These are phyloP conservation scores for Drosophila neocordata DNA, from an alignment of 1,140 invertebrate genomes.

Conservation along the genomic window DNA sequence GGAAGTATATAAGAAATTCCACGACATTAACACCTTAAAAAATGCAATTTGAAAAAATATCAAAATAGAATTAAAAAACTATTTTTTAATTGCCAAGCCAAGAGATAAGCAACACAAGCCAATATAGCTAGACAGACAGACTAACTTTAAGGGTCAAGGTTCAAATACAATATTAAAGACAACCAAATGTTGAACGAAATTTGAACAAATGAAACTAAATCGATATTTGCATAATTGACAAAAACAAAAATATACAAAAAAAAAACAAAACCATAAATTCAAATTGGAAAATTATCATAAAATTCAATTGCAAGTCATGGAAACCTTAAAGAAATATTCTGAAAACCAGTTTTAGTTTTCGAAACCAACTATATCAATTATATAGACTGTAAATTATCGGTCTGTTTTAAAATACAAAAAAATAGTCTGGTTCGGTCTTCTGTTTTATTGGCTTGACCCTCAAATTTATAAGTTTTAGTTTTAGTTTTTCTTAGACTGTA, in stretches of 20 bases:
- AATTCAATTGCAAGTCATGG: constrained; percentile 4
- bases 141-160: not conserved
- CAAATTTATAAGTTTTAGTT: too few species aligned
- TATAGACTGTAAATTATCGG: too few species aligned
- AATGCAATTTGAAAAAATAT: constrained; percentile 7
- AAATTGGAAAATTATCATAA: constrained; percentile 6
- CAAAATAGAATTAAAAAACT: constrained; percentile 18
- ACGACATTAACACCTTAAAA: constrained; percentile 6
- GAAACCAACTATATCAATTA: not conserved
- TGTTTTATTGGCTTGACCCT: too few species aligned
- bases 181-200: not conserved
- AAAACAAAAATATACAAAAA: too few species aligned
- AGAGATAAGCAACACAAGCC: constrained; percentile 1
- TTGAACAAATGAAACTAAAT: constrained; percentile 7
- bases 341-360: not conserved
- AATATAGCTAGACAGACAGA: not conserved
- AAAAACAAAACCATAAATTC: not conserved
- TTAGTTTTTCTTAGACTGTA: too few species aligned
- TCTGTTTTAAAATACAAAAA: too few species aligned
- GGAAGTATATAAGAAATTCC: constrained; percentile 3
- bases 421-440: too few species aligned
- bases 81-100: constrained; percentile 11
- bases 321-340: not conserved
- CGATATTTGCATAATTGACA: constrained; percentile 10
- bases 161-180: not conserved